phyloP scores from a whole-genome alignment of 2,113 vertebrate species.

The Calonectris borealis region DNA sequence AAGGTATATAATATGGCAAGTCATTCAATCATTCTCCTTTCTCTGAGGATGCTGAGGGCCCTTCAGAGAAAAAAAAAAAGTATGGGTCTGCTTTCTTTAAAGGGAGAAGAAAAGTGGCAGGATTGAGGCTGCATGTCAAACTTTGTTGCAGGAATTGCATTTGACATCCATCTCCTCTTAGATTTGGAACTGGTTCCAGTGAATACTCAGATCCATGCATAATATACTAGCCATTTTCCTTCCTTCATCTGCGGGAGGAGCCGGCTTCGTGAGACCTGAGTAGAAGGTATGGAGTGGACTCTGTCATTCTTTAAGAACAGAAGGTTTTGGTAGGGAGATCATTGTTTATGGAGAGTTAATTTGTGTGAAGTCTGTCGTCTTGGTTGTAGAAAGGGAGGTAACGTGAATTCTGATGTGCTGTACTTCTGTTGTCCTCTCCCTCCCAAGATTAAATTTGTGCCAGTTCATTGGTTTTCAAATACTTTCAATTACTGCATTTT shows the following conservation, averaged over 20 bases:
- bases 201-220: neutral
- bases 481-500: neutral
- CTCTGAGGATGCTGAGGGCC: neutral
- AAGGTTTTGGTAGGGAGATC: neutral
- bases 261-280: neutral
- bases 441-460: neutral
- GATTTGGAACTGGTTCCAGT: neutral
- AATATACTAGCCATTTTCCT: neutral
- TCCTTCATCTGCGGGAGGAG: neutral
- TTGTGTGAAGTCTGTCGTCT: neutral
- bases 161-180: neutral
- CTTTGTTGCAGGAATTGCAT: neutral
- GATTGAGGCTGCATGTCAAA: neutral
- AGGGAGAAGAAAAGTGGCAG: neutral
- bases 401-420: neutral
- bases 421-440: neutral
- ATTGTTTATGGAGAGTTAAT: neutral
- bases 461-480: neutral
- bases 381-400: neutral
- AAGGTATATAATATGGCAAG: neutral
- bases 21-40: neutral
- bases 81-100: neutral
- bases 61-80: neutral
- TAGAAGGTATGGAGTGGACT: neutral
- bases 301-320: neutral